Percentiles rank a stretch among this genome's conserved stretches.
Conservation (phyloP, 2,797 vertebrate genomes). For the Eremophila alpestris region DNA sequence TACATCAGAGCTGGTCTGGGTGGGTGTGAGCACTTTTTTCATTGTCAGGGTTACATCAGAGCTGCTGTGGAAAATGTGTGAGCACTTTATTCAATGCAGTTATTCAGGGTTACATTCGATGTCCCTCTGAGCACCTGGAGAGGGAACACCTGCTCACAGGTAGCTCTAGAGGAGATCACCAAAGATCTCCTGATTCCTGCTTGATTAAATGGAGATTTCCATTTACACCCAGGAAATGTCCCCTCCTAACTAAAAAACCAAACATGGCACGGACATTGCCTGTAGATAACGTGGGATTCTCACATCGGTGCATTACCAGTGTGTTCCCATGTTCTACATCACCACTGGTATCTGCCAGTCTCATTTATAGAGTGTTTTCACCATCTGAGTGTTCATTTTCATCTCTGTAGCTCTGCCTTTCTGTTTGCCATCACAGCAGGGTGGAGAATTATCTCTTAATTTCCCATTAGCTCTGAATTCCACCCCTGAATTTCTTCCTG, state of each 20-base stretch:
- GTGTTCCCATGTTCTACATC: not conserved
- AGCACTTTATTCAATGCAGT: rapidly evolving
- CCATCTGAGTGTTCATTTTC: not conserved
- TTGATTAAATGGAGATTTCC: not conserved
- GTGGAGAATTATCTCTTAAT: no score
- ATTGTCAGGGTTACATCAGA: no score
- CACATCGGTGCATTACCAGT: not conserved
- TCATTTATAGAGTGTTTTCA: not conserved
- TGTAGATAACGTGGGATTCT: not conserved
- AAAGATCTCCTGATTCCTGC: not conserved
- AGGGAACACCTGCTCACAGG: not conserved
- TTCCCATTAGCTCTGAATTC: rapidly evolving
- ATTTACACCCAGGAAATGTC: not conserved
- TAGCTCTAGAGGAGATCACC: not conserved
- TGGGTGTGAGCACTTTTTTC: no score
- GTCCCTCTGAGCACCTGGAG: not conserved
- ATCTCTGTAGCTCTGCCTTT: not conserved
- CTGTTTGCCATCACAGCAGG: not conserved
- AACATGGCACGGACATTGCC: not conserved
- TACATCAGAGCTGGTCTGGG: not conserved
- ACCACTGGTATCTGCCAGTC: not conserved
- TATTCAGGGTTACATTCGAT: rapidly evolving
- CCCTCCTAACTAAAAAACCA: not conserved
- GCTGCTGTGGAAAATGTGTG: not conserved
- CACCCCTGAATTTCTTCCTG: not conserved